Percentiles rank a stretch among this genome's conserved stretches.
Conservation (phyloP, 2,797 vertebrate genomes). For the Nannoperca obscura region DNA sequence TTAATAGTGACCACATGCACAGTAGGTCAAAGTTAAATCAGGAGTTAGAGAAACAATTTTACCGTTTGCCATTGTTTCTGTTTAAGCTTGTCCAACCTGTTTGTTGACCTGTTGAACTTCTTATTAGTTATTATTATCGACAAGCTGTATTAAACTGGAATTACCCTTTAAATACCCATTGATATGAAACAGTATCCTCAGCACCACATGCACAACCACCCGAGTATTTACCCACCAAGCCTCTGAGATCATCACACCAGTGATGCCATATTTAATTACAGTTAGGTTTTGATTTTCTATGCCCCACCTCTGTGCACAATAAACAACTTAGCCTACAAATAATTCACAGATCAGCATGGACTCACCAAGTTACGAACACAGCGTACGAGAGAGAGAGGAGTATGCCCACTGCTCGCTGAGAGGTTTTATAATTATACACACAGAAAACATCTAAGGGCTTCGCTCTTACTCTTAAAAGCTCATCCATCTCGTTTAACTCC, state of each 20-base stretch:
- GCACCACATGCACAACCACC: background rate
- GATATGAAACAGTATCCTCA: background rate
- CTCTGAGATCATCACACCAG: background rate
- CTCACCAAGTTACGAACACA: slow-evolving; percentile 4
- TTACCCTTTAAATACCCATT: background rate
- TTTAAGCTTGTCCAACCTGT: background rate
- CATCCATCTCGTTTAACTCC: slow-evolving; percentile 66
- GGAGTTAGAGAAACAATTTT: background rate
- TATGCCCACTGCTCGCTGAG: background rate
- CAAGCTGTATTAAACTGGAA: background rate
- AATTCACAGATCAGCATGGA: background rate
- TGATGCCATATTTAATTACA: background rate
- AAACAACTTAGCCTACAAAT: slow-evolving; percentile 7
- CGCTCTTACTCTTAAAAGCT: slow-evolving; percentile 39
- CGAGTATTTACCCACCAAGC: background rate
- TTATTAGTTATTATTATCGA: background rate
- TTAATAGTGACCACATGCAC: background rate
- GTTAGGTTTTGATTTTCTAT: slow-evolving; percentile 4
- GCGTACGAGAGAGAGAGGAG: background rate
- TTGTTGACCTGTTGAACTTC: background rate
- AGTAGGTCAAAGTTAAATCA: background rate
- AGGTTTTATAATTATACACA: slow-evolving; percentile 50
- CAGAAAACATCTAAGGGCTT: slow-evolving; percentile 21
- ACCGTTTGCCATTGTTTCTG: background rate
- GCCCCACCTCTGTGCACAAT: slow-evolving; percentile 1